Conservation (phyloP, 2,797 vertebrate genomes). For the Syngnathus acus region DNA sequence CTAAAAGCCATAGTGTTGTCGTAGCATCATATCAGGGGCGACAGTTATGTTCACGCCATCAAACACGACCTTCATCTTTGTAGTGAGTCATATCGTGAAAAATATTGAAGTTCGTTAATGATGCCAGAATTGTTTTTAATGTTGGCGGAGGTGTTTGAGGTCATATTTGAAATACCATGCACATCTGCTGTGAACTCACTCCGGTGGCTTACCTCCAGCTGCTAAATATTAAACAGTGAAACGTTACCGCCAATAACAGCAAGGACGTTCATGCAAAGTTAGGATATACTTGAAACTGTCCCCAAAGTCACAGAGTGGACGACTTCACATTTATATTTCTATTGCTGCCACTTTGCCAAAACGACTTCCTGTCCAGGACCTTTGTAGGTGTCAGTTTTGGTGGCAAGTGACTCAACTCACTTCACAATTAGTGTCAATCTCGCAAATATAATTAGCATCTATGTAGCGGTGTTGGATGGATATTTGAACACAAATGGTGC, state of each 20-base stretch:
- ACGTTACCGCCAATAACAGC: not conserved
- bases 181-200: slow-evolving; percentile 17
- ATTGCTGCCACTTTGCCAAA: not conserved
- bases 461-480: too few species aligned
- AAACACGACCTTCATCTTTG: not conserved
- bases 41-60: not conserved
- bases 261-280: not conserved
- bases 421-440: too few species aligned
- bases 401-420: too few species aligned
- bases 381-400: not conserved
- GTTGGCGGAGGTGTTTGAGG: slow-evolving; percentile 8
- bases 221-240: slow-evolving; percentile 14
- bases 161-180: slow-evolving; percentile 20
- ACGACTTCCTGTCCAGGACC: not conserved
- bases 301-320: slow-evolving; percentile 5
- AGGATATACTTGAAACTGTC: not conserved
- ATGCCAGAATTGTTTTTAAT: slow-evolving; percentile 7
- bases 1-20: not conserved
- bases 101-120: slow-evolving; percentile 1
- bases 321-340: slow-evolving; percentile 7
- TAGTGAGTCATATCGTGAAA: slow-evolving; percentile 11
- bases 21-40: not conserved
- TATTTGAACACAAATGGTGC: too few species aligned
- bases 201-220: slow-evolving; percentile 17
- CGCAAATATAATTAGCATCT: too few species aligned